A percentile compares a stretch with the other conserved stretches of the same genome.
Conservation (phyloP, 2,888 invertebrate species). For the Hydriomena furcata region DNA sequence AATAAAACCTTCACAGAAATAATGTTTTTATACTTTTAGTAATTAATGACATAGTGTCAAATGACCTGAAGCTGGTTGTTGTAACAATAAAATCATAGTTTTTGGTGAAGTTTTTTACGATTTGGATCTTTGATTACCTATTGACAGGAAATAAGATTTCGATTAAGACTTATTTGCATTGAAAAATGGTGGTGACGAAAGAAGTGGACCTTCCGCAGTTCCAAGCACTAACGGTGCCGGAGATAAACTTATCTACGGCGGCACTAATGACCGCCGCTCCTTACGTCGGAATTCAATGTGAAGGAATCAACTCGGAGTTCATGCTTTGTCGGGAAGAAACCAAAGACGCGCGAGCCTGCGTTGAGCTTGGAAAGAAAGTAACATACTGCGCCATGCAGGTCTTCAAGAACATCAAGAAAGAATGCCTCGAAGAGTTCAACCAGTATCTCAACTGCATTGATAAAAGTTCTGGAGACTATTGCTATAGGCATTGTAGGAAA, state of each 20-base stretch:
- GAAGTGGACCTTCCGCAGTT: conserved; percentile 64
- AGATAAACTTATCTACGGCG: conserved; percentile 89
- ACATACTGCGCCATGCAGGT: conserved; percentile 93
- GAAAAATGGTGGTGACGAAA: conserved; percentile 85
- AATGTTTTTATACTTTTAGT: no score
- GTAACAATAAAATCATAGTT: not conserved
- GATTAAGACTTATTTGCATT: no score
- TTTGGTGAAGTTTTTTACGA: no score
- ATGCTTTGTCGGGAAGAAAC: conserved; percentile 93
- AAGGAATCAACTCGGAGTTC: conserved; percentile 95
- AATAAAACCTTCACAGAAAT: no score
- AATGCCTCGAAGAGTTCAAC: conserved; percentile 92
- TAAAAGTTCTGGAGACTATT: conserved; percentile 87
- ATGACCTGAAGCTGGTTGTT: not conserved
- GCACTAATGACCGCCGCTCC: conserved; percentile 93
- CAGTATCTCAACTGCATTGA: conserved; percentile 90
- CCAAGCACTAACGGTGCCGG: conserved; percentile 21
- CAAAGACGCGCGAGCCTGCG: conserved; percentile 92
- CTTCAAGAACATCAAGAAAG: conserved; percentile 91
- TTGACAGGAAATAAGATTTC: no score
- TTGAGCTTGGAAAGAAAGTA: conserved; percentile 93
- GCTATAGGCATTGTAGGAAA: conserved; percentile 88
- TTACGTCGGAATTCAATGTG: conserved; percentile 96
- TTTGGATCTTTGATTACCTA: no score
- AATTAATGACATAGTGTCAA: no score